A percentile compares a stretch with the other conserved stretches of the same genome.
Evolutionary conservation across 2,797 vertebrate genomes (phyloP).

Genomic region (Apodemus agrarius): DNA sequence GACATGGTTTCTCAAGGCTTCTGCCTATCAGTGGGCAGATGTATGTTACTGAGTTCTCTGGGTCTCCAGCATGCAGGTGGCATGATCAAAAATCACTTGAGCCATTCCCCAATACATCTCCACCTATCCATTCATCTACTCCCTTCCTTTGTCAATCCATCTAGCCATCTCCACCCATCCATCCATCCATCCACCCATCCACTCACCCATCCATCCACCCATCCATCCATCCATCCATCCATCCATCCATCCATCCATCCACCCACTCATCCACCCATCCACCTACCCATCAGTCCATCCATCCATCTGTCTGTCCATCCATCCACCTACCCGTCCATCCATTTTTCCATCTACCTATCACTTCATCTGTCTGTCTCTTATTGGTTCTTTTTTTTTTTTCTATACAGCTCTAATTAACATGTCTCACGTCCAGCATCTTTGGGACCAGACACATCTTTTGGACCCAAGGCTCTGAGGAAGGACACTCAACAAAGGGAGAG

Average conservation of each 20-base stretch:
- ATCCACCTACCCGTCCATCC: too few species aligned
- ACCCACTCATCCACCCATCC: too few species aligned
- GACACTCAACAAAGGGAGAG: not conserved
- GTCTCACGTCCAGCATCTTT: not conserved
- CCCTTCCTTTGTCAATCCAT: too few species aligned
- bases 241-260: too few species aligned
- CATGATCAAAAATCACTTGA: not conserved
- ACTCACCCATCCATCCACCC: too few species aligned
- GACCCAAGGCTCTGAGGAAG: not conserved
- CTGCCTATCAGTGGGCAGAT: not conserved
- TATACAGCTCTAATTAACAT: not conserved
- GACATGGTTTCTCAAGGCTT: not conserved
- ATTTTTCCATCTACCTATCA: not conserved
- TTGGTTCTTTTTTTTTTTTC: not conserved
- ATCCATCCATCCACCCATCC: too few species aligned
- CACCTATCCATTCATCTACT: not conserved
- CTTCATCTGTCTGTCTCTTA: not conserved
- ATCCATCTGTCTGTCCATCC: too few species aligned
- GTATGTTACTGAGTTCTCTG: not conserved
- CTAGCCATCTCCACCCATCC: too few species aligned
- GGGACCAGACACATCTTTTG: not conserved
- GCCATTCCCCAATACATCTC: not conserved
- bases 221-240: too few species aligned
- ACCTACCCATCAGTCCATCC: too few species aligned
- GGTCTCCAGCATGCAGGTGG: not conserved